These are phyloP conservation scores for Tretioscincus oriximinensis DNA, from an alignment of 2,113 vertebrate genomes.

Conservation along the genomic window DNA sequence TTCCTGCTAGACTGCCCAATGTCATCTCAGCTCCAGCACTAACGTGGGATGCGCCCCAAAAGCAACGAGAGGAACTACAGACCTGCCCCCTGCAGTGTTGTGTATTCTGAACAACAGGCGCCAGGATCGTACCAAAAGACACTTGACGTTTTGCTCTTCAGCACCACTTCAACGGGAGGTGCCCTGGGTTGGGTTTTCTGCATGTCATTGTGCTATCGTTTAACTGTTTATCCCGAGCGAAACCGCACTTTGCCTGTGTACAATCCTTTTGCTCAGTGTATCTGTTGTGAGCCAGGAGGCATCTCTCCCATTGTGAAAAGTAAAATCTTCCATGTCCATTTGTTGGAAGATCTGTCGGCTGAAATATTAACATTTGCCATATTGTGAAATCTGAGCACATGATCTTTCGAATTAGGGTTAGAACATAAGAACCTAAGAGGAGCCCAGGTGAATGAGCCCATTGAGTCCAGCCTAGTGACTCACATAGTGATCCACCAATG, in stretches of 20 bases:
- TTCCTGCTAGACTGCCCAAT: accelerated
- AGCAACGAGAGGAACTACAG: background rate
- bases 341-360: background rate
- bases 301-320: background rate
- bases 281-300: too few species aligned
- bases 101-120: background rate
- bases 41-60: background rate
- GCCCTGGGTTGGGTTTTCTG: background rate
- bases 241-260: background rate
- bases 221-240: too few species aligned
- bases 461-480: too few species aligned
- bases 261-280: background rate
- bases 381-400: background rate
- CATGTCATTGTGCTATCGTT: background rate
- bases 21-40: background rate
- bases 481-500: too few species aligned
- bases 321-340: background rate
- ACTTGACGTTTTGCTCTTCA: too few species aligned
- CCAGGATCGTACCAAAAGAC: background rate
- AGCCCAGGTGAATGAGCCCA: too few species aligned
- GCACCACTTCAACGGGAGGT: background rate
- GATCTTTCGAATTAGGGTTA: background rate
- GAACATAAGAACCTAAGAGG: too few species aligned
- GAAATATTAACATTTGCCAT: background rate
- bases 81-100: background rate